These are phyloP conservation scores for Ranitomeya imitator DNA, from an alignment of 2,113 vertebrate species.

Conservation along the genomic window DNA sequence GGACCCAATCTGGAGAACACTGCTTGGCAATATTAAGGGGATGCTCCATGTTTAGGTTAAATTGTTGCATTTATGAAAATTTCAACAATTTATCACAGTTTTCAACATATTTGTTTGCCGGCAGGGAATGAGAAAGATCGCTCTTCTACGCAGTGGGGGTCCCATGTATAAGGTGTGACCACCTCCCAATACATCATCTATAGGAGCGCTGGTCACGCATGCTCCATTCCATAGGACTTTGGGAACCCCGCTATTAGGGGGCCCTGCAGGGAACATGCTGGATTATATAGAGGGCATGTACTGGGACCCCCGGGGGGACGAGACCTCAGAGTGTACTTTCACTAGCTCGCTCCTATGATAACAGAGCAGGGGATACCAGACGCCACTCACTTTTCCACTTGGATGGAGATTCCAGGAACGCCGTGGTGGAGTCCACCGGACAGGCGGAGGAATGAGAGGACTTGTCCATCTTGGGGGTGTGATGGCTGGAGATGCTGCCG, in stretches of 20 bases:
- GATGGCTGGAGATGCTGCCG: constrained; percentile 73
- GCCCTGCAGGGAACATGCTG: not conserved
- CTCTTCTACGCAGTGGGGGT: too few relatives aligned
- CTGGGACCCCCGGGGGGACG: not conserved
- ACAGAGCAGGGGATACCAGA: not conserved
- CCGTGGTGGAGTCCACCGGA: constrained; percentile 89
- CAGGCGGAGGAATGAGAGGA: constrained; percentile 87
- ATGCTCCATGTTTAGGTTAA: not conserved
- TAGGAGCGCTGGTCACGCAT: too few relatives aligned
- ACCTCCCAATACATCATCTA: too few relatives aligned
- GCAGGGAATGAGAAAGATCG: too few relatives aligned
- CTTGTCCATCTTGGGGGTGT: constrained; percentile 72
- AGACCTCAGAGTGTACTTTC: not conserved
- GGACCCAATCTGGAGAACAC: not conserved
- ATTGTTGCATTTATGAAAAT: too few relatives aligned
- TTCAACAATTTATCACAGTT: too few relatives aligned
- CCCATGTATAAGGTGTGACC: too few relatives aligned
- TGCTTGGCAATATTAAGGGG: not conserved
- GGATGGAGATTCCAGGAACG: constrained; percentile 67
- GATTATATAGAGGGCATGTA: not conserved
- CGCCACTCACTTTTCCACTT: constrained; percentile 74
- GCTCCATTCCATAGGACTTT: too few relatives aligned
- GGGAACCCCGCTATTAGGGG: too few relatives aligned
- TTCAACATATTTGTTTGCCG: too few relatives aligned
- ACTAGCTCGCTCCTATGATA: constrained; percentile 6